Evolutionary conservation across 2,888 invertebrate species (phyloP).

Genomic region (Dexiosoma caninum): DNA sequence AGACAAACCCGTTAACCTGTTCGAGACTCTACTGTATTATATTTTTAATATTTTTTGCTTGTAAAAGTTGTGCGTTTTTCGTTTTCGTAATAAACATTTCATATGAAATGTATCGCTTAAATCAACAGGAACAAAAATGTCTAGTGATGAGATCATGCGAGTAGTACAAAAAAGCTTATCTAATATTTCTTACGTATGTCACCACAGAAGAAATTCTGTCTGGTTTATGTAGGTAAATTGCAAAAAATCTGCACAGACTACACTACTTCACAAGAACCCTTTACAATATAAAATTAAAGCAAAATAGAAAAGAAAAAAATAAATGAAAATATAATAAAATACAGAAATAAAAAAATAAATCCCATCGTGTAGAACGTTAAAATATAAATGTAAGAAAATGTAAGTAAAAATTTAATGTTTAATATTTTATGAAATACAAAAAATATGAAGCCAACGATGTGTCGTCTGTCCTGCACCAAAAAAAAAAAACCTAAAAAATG

Average conservation of each 20-base stretch:
- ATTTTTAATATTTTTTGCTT: conserved; percentile 22
- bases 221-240: conserved; percentile 15
- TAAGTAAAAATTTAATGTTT: conserved; percentile 54
- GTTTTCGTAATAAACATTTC: background rate
- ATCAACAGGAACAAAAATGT: background rate
- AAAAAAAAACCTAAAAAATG: conserved; percentile 7
- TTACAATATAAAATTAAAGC: conserved; percentile 19
- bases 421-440: conserved; percentile 59
- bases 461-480: background rate
- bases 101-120: conserved; percentile 9
- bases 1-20: too few species aligned
- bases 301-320: conserved; percentile 8
- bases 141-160: conserved; percentile 31
- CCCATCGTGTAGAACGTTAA: conserved; percentile 52
- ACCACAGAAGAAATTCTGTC: background rate
- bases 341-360: conserved; percentile 26
- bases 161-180: conserved; percentile 7
- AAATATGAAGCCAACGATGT: background rate
- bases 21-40: background rate
- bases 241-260: too few species aligned
- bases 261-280: background rate
- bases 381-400: conserved; percentile 15
- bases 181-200: conserved; percentile 15
- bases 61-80: background rate
- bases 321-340: conserved; percentile 18